These are phyloP conservation scores for Sinocyclocheilus maitianheensis DNA, from an alignment of 2,113 vertebrate genomes.

Conservation along the genomic window DNA sequence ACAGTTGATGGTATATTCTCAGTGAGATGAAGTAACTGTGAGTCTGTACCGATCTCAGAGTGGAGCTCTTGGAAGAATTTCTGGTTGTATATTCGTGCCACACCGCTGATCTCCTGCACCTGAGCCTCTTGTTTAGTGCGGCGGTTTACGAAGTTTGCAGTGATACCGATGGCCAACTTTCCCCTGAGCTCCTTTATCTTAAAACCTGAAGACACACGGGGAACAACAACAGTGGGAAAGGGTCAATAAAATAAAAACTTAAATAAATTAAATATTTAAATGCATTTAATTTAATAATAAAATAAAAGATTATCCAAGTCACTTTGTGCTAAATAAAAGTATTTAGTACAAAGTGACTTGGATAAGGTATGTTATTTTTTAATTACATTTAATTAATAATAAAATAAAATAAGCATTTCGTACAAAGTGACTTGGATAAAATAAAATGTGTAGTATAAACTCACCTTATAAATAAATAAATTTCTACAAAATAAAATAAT, in stretches of 20 bases:
- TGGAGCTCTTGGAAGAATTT: conserved; percentile 91
- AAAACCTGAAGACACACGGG: conserved; percentile 77
- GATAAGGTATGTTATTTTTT: neutral
- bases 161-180: conserved; percentile 93
- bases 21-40: neutral
- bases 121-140: conserved; percentile 82
- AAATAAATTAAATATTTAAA: neutral
- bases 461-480: neutral
- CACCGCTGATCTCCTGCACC: conserved; percentile 91
- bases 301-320: neutral
- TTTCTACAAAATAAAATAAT: too few relatives aligned
- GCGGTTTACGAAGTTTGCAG: conserved; percentile 89
- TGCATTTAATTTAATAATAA: neutral
- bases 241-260: neutral
- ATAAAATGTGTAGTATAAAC: too few relatives aligned
- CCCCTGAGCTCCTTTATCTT: conserved; percentile 87
- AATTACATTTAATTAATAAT: neutral
- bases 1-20: neutral
- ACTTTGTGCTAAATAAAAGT: too few relatives aligned
- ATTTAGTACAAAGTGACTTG: neutral
- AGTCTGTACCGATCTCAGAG: conserved; percentile 80
- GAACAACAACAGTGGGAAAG: neutral
- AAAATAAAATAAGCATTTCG: neutral
- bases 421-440: neutral
- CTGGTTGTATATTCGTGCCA: conserved; percentile 95